These are phyloP conservation scores for Erpornis zantholeuca DNA, from an alignment of 2,113 vertebrate species.

Conservation along the genomic window DNA sequence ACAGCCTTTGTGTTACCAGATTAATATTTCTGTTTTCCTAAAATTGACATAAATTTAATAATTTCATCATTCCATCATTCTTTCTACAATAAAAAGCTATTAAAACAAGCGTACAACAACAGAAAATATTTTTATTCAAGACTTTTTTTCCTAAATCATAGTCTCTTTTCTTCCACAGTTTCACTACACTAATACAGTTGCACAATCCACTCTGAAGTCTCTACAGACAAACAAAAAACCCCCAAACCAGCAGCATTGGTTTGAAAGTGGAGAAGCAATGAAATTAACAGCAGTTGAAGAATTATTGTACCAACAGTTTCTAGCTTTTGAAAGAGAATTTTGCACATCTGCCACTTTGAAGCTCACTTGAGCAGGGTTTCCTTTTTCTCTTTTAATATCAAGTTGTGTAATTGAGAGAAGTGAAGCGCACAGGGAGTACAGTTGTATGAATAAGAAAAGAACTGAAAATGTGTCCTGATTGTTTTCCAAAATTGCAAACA, in stretches of 20 bases:
- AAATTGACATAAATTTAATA: neutral
- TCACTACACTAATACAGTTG: neutral
- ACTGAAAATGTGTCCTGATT: slow-evolving; percentile 54
- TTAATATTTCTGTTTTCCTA: neutral
- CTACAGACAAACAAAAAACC: neutral
- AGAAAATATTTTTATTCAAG: neutral
- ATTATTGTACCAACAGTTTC: slow-evolving; percentile 18
- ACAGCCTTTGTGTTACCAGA: neutral
- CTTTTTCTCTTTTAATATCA: slow-evolving; percentile 29
- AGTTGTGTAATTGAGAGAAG: slow-evolving; percentile 64
- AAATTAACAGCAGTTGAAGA: slow-evolving; percentile 19
- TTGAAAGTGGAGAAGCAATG: neutral
- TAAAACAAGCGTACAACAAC: neutral
- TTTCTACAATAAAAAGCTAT: neutral
- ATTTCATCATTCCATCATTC: neutral
- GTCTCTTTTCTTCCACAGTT: neutral
- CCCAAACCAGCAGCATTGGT: neutral
- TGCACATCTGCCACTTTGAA: slow-evolving; percentile 60
- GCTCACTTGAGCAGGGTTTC: slow-evolving; percentile 35
- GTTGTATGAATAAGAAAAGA: slow-evolving; percentile 60
- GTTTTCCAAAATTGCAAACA: slow-evolving; percentile 61
- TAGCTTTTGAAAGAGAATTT: slow-evolving; percentile 36
- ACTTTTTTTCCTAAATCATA: neutral
- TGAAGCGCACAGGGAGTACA: slow-evolving; percentile 26
- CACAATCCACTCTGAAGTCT: neutral